Base-by-base conservation (phyloP, 1,140 invertebrate genomes). In the Oreohelix idahoensis region DNA sequence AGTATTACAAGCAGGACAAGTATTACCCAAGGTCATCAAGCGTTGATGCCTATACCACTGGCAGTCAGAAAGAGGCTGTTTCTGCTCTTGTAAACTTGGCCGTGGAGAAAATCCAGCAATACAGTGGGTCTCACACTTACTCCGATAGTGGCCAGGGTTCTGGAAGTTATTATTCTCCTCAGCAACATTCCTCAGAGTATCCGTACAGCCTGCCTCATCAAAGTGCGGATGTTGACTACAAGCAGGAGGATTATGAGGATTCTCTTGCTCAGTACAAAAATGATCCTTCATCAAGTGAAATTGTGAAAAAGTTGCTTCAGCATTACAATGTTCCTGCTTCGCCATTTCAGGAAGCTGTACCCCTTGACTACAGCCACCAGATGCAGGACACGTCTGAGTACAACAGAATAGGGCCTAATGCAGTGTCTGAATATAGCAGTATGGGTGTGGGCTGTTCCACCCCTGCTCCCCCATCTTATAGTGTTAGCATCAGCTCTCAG, bases 251-350 rank as follows among this genome's bases (percentile, higher is more conserved):
- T 17, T 76, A 29, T 29, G 74, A 76, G 1, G 45, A 23, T 5
- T 39, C 36, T 45, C 45, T 79, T 49, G 17, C 13, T 26, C 39
- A 36, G 23, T 63, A 63, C 45, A 79, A 79, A n/a, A 35, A 29
- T 63, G 77, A 79, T 66, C 39, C 66, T 5, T 45, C 79, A 32
- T 70, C 63, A 13, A 49, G 20, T 45, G 79, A 80, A 49, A 80
- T 80, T 35, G 79, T 80, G 36, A 80, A 80, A 35, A 80, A 71
- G n/a, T 66, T 80, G 26, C 79, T 80, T 38, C 79, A 80, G 69
- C 79, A 80, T 71, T 80, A 71, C 45, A 80, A 80, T 42, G 63
- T 80, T 29, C 79, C 79, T 11, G 32, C 74, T 10, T 76, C 74
- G 4, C 4, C 39, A n/a, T 79, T 51, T 32, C 77, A 63, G 23